These are phyloP conservation scores for Lamproptera curius DNA, from an alignment of 2,888 invertebrate genomes.

Conservation along the genomic window DNA sequence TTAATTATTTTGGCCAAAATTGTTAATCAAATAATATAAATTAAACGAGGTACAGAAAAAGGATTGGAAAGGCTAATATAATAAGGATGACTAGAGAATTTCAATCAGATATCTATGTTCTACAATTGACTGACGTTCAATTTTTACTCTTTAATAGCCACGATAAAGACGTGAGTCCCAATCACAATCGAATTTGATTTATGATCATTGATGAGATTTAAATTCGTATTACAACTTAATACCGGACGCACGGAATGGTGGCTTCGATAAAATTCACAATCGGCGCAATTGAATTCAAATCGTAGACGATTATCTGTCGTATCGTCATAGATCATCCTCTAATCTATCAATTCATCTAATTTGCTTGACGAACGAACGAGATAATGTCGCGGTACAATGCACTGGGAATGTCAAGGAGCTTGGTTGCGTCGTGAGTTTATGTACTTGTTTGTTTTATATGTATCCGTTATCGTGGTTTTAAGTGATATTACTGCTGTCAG, in stretches of 20 bases:
- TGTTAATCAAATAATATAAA: no score
- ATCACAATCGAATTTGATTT: not conserved
- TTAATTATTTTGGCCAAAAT: no score
- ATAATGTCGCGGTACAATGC: constrained; percentile 10
- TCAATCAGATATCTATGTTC: not conserved
- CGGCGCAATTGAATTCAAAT: constrained; percentile 10
- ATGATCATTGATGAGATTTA: not conserved
- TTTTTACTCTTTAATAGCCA: not conserved
- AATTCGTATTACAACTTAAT: not conserved
- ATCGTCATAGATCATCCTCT: constrained; percentile 15
- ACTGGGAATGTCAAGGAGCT: constrained; percentile 10
- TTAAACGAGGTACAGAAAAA: no score
- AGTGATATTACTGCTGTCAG: no score
- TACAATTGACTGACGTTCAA: not conserved
- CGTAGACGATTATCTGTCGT: constrained; percentile 10
- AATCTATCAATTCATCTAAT: constrained; percentile 20
- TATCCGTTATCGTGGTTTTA: no score
- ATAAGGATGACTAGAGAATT: no score
- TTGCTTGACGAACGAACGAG: constrained; percentile 6
- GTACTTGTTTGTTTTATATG: no score
- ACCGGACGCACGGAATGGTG: not conserved
- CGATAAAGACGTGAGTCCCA: no score
- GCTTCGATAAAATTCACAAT: not conserved
- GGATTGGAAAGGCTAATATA: not conserved
- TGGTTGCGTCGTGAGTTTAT: no score